Percentiles rank a stretch among this genome's conserved stretches.
Conservation (phyloP, 2,888 invertebrate genomes). For the Scotopteryx bipunctaria region DNA sequence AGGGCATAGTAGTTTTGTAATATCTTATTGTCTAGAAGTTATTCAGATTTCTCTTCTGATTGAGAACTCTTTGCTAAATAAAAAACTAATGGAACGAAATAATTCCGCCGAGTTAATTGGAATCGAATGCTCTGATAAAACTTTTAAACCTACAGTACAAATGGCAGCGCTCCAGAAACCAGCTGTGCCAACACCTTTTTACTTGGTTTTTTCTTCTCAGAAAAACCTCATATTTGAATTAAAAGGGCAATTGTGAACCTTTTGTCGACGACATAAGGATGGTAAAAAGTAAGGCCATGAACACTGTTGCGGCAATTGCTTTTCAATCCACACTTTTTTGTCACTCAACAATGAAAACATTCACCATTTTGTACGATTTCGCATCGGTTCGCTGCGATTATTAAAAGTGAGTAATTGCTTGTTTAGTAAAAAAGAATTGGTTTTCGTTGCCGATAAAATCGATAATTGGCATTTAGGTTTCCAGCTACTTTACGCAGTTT, state of each 20-base stretch:
- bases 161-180: constrained; percentile 52
- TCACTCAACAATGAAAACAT: constrained; percentile 47
- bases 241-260: constrained; percentile 30
- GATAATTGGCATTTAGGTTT: constrained; percentile 51
- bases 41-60: background rate
- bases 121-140: constrained; percentile 35
- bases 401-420: constrained; percentile 55
- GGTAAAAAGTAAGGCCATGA: constrained; percentile 14
- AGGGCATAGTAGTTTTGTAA: too few relatives aligned
- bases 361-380: constrained; percentile 55
- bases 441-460: constrained; percentile 49
- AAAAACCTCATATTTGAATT: constrained; percentile 53
- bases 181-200: constrained; percentile 65
- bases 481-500: constrained; percentile 41
- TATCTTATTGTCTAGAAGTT: background rate
- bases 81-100: constrained; percentile 22
- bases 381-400: constrained; percentile 53
- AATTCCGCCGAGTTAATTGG: constrained; percentile 21
- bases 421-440: constrained; percentile 51
- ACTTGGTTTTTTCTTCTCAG: constrained; percentile 47
- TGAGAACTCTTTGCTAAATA: constrained; percentile 7
- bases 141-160: constrained; percentile 34
- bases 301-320: constrained; percentile 37
- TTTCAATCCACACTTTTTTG: constrained; percentile 57
- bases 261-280: constrained; percentile 10